Evolutionary conservation across 2,797 vertebrate genomes (phyloP).

Genomic region (Dermochelys coriacea): DNA sequence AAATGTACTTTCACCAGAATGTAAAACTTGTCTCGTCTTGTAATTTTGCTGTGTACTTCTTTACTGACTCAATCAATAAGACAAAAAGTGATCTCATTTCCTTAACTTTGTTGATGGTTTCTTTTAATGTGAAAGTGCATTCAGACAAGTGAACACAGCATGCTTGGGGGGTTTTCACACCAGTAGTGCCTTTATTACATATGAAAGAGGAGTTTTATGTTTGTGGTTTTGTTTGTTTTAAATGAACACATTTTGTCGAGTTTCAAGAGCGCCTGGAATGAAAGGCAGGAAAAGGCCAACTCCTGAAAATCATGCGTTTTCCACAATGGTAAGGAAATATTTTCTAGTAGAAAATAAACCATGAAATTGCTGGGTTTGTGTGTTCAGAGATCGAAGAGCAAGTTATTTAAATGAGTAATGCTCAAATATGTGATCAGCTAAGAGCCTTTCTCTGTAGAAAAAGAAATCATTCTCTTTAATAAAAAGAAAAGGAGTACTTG

Average conservation of each 20-base stretch:
- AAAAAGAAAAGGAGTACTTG: too few species aligned
- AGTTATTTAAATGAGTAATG: neutral
- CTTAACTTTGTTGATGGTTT: too few species aligned
- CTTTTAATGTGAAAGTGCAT: neutral
- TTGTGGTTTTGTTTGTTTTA: neutral
- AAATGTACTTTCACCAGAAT: too few species aligned
- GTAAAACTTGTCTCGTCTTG: too few species aligned
- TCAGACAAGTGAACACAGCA: neutral
- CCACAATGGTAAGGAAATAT: neutral
- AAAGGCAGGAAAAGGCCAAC: neutral
- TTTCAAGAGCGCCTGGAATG: neutral
- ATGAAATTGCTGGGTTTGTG: neutral
- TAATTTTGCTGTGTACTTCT: too few species aligned
- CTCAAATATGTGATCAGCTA: neutral
- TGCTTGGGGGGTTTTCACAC: neutral
- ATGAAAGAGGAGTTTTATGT: neutral
- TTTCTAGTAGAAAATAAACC: conserved; percentile 10
- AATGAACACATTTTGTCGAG: conserved; percentile 1
- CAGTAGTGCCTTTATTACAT: neutral
- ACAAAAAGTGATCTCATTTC: neutral
- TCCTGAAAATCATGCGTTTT: neutral
- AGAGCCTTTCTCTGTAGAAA: neutral
- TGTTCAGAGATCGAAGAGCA: neutral
- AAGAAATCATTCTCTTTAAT: neutral
- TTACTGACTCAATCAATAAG: too few species aligned